phyloP scores from a whole-genome alignment of 2,888 invertebrate genomes.

The Machimus atricapillus region DNA sequence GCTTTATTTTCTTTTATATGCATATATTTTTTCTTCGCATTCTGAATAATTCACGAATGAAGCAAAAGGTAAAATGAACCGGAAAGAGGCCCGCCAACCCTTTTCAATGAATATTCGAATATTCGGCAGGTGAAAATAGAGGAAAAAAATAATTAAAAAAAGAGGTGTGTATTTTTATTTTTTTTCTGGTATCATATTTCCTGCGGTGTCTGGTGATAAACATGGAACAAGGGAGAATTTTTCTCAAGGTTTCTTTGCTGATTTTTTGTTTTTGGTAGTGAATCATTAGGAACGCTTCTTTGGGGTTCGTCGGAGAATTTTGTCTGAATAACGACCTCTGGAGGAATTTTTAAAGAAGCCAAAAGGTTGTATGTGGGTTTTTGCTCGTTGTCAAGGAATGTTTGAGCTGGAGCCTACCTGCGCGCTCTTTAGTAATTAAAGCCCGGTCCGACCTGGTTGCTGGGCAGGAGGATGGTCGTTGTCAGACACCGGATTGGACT shows the following conservation, averaged over 20 bases:
- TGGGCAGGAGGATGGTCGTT: neutral
- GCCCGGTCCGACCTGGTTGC: neutral
- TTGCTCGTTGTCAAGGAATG: neutral
- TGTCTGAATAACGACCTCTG: neutral
- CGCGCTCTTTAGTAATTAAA: neutral
- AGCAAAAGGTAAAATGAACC: neutral
- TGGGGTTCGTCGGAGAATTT: neutral
- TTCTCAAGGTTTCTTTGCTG: neutral
- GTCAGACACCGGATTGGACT: neutral
- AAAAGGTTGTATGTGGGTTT: neutral
- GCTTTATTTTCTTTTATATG: neutral
- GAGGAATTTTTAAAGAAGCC: neutral
- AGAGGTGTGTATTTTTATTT: neutral
- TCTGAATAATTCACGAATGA: neutral
- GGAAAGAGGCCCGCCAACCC: neutral
- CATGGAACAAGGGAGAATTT: neutral
- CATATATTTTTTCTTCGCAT: neutral
- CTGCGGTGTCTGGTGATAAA: neutral
- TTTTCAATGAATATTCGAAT: neutral
- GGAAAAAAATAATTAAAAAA: neutral
- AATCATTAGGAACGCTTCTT: neutral
- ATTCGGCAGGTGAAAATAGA: neutral
- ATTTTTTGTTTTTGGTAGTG: neutral
- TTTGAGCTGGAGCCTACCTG: neutral
- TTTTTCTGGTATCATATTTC: neutral